These are phyloP conservation scores for Plagodis dolabraria DNA, from an alignment of 2,888 invertebrate species.

Conservation along the genomic window DNA sequence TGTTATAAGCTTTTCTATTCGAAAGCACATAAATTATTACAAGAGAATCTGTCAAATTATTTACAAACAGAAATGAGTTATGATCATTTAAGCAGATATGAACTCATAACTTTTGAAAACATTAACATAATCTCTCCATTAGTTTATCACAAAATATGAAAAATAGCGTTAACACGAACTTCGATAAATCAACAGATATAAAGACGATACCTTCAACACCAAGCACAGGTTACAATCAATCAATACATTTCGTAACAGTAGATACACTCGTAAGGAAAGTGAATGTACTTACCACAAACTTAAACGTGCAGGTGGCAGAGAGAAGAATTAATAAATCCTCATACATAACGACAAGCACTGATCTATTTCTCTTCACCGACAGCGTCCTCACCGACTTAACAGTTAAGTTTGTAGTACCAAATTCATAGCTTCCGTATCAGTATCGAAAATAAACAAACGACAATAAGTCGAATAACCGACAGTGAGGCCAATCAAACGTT, in stretches of 20 bases:
- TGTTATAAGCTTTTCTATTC: background rate
- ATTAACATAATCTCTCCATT: conserved; percentile 9
- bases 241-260: conserved; percentile 37
- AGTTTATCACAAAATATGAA: conserved; percentile 1
- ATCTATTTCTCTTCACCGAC: too few species aligned
- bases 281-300: conserved; percentile 30
- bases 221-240: conserved; percentile 23
- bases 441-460: conserved; percentile 29
- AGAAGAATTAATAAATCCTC: too few species aligned
- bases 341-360: too few species aligned
- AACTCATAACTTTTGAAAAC: background rate
- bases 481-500: conserved; percentile 9
- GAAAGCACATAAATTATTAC: too few species aligned
- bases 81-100: background rate
- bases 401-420: too few species aligned
- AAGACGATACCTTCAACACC: background rate
- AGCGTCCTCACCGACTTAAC: too few species aligned
- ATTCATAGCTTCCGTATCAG: conserved; percentile 27
- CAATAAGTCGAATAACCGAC: conserved; percentile 20
- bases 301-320: too few species aligned
- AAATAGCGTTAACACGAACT: conserved; percentile 5
- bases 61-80: conserved; percentile 5
- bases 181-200: conserved; percentile 12
- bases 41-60: conserved; percentile 5
- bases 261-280: conserved; percentile 34